Percentiles rank a stretch among this genome's conserved stretches.
Conservation (phyloP, 2,113 vertebrate genomes). For the Haemorhous mexicanus region DNA sequence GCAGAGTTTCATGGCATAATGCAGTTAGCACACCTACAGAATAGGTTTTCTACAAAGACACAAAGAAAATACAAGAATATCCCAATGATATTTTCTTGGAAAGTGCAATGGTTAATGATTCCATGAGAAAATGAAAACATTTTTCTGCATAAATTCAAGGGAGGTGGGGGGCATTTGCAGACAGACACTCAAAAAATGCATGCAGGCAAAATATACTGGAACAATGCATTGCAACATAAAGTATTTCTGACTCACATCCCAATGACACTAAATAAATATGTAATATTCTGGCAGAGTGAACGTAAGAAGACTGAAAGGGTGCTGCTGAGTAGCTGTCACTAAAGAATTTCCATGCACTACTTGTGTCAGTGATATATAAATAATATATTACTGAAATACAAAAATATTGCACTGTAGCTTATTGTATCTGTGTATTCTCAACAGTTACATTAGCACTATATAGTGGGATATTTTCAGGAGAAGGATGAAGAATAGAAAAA, state of each 20-base stretch:
- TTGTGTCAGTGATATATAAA: background rate
- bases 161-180: accelerated
- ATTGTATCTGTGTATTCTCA: background rate
- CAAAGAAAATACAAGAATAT: background rate
- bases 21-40: background rate
- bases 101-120: background rate
- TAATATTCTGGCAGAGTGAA: background rate
- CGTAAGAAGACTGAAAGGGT: background rate
- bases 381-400: background rate
- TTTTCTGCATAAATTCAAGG: background rate
- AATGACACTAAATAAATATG: background rate
- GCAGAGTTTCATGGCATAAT: background rate
- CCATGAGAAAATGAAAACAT: background rate
- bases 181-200: background rate
- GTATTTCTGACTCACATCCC: background rate
- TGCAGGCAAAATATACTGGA: background rate
- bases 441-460: background rate
- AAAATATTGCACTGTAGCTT: background rate
- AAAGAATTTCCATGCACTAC: background rate
- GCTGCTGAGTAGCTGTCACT: background rate
- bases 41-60: background rate
- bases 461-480: background rate
- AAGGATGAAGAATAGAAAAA: background rate
- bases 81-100: background rate
- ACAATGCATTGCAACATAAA: background rate